Base-by-base conservation (phyloP, 2,888 invertebrate genomes). In the Chrysomela aeneicollis region DNA sequence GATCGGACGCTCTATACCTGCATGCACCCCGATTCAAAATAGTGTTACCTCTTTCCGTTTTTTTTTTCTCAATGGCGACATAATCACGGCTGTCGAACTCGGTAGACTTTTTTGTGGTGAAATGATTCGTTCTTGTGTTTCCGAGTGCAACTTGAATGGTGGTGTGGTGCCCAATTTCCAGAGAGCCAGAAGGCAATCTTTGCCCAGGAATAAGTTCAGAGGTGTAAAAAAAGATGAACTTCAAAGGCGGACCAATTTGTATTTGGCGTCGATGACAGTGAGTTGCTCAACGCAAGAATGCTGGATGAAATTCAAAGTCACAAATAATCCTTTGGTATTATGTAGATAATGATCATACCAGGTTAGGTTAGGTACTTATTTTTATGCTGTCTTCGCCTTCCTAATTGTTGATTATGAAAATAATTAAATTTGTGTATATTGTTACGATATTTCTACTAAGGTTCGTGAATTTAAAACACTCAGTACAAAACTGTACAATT, bases 261-360 rank as follows among this genome's bases (percentile, higher is more conserved):
- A 90, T 77, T 87, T 92, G 73, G 90, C 90, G 80, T 89, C 88
- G 57, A 92, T 93, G 92, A 93, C 93, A 81, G 93, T 93, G 86
- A 87, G 92, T 91, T 54, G 32, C 22, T 15, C 6, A 35, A 35
- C 32, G 35, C 18, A 54, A 22, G 22, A 54, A 54, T 15, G 2
- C 12, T 35, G n/a, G n/a, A n/a, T n/a, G n/a, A n/a, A n/a, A n/a
- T n/a, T n/a, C n/a, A n/a, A n/a, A n/a, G n/a, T n/a, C n/a, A n/a
- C n/a, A n/a, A n/a, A n/a, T n/a, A n/a, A n/a, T n/a, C n/a, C n/a
- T n/a, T n/a, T n/a, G n/a, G n/a, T n/a, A n/a, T n/a, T n/a, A 26
- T 26, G 26, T 26, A 26, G 26, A 26, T 26, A n/a, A n/a, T n/a
- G n/a, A n/a, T n/a, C n/a, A n/a, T n/a, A n/a, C n/a, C n/a, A n/a